Base-by-base conservation (phyloP, 2,888 invertebrate genomes). In the Tetranychus piercei region DNA sequence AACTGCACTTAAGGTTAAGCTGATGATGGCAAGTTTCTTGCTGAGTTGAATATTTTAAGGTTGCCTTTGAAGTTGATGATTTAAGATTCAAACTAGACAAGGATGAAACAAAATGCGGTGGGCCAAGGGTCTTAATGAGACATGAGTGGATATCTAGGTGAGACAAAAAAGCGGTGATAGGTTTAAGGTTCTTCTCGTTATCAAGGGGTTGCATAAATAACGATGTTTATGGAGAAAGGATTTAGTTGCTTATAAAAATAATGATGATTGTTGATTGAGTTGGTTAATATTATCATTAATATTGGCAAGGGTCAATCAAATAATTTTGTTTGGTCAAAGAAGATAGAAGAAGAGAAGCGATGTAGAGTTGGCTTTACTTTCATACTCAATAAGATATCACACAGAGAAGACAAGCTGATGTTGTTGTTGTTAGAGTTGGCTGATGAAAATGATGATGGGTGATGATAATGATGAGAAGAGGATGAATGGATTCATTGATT, bases 401-500 rank as follows among this genome's bases (percentile, higher is more conserved):
- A 55, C 55, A 18, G 67, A 67, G 67, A 67, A 67, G 67, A 67
- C 18, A 67, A n/a, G 15, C 55, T 55, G 55, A 55, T 55, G 55
- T 55, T 55, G 55, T 55, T 55, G 55, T 55, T 55, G 9, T 55
- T 55, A 11, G 9, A 11, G 11, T 55, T 55, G 34, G 34, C 34
- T 34, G 34, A 34, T 34, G 34, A 34, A 34, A 34, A 34, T 34
- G 34, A 15, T 15, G 55, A 55, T 9, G 15, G 55, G 15, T 55
- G 55, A 55, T 55, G 55, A 55, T 15, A 15, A 55, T 55, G 55
- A 55, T 55, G 55, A n/a, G n/a, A n/a, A 69, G 69, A 69, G n/a
- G 34, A 23, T 23, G 15, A 69, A 55, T 55, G 3, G 55, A 55
- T 55, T 55, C 15, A 55, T 55, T 55, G 55, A 55, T 55, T 55